These are phyloP conservation scores for Pyralis farinalis DNA, from an alignment of 2,888 invertebrate species.

Conservation along the genomic window DNA sequence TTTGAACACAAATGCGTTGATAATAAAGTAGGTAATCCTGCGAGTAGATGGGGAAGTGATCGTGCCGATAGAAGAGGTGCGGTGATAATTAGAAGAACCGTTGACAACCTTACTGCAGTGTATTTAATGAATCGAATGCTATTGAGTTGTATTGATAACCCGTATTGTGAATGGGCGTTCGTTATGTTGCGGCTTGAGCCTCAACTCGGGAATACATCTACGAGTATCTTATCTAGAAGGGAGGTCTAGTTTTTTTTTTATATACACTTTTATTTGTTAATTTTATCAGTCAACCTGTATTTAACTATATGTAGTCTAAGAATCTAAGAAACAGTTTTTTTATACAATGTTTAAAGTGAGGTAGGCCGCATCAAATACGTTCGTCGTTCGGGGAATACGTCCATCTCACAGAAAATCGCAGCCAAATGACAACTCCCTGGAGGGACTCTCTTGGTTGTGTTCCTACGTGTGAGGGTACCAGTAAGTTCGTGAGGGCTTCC, in stretches of 20 bases:
- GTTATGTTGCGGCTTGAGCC: slow-evolving; percentile 1
- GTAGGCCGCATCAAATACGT: no score
- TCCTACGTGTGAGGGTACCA: no score
- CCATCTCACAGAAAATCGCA: no score
- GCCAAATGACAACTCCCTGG: no score
- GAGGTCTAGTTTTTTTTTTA: slow-evolving; percentile 7
- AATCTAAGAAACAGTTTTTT: no score
- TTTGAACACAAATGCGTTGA: neutral
- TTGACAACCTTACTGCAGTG: slow-evolving; percentile 33
- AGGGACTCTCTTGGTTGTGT: no score
- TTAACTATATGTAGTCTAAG: no score
- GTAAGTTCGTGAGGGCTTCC: no score
- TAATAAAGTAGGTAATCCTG: slow-evolving; percentile 9
- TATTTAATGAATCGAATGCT: slow-evolving; percentile 30
- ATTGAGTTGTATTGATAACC: slow-evolving; percentile 21
- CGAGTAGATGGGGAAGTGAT: neutral
- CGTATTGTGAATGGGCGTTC: slow-evolving; percentile 9
- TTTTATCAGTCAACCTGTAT: no score
- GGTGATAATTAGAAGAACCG: slow-evolving; percentile 48
- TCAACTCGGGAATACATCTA: neutral
- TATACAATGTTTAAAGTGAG: no score
- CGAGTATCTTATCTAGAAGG: slow-evolving; percentile 2
- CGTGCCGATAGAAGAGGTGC: slow-evolving; percentile 29
- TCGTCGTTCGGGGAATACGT: no score
- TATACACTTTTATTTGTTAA: no score